These are phyloP conservation scores for Pseudopipra pipra DNA, from an alignment of 2,113 vertebrate species.

Conservation along the genomic window DNA sequence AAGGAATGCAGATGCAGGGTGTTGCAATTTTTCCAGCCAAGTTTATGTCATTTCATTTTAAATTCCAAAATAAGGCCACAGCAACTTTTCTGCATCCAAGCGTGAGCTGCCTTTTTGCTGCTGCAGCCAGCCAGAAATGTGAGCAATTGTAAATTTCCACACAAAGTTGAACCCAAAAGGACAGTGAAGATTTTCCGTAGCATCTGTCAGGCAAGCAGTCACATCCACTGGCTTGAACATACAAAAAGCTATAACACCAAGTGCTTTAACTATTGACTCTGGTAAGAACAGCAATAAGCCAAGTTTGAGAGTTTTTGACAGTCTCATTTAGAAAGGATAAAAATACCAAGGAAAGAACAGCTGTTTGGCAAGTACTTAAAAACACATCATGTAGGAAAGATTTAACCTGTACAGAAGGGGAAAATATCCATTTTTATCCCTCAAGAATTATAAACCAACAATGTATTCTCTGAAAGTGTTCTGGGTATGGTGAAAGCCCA, in stretches of 20 bases:
- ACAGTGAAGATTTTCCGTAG: slow-evolving; percentile 10
- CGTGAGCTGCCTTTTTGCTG: not conserved
- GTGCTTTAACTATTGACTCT: not conserved
- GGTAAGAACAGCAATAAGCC: not conserved
- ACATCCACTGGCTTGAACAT: not conserved
- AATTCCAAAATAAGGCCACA: not conserved
- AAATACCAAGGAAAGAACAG: not conserved
- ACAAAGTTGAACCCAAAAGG: not conserved
- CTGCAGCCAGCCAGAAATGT: not conserved
- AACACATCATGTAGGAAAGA: not conserved
- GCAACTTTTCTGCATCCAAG: not conserved
- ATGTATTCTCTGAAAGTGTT: not conserved
- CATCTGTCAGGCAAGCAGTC: not conserved
- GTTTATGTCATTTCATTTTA: not conserved
- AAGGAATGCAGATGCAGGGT: slow-evolving; percentile 13
- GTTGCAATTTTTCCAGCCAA: not conserved
- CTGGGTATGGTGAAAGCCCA: not conserved
- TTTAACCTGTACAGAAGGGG: not conserved
- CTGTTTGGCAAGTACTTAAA: not conserved
- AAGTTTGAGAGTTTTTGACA: not conserved
- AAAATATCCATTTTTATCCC: not conserved
- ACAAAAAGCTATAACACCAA: fast-evolving
- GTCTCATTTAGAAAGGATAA: not conserved
- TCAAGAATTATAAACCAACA: not conserved
- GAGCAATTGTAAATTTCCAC: not conserved